phyloP scores from a whole-genome alignment of 1,140 invertebrate genomes.

The Gryllus bimaculatus region DNA sequence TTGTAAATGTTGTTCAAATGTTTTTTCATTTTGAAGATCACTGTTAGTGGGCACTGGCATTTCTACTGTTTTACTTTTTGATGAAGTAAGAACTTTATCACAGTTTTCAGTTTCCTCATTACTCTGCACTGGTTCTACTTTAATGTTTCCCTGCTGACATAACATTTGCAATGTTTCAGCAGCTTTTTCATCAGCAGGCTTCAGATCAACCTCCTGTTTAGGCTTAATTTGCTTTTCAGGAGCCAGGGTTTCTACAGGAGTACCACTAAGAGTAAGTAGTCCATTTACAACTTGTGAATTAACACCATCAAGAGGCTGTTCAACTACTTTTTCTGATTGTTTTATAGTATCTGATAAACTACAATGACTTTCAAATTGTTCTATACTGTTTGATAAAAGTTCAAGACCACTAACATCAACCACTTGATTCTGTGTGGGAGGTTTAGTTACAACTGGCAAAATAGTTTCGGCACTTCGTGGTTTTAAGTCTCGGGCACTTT shows the following conservation, averaged over 20 bases:
- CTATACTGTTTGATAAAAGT: constrained; percentile 70
- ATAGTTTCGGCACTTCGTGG: constrained; percentile 12
- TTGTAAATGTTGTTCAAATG: background rate
- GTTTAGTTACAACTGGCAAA: constrained; percentile 5
- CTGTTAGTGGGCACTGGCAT: background rate
- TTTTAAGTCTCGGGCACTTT: constrained; percentile 13
- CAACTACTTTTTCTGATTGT: background rate
- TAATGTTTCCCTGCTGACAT: constrained; percentile 9
- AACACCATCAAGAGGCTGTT: background rate
- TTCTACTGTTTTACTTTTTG: background rate
- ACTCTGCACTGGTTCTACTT: background rate
- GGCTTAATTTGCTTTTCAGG: background rate
- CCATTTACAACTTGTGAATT: constrained; percentile 7
- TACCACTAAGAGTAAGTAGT: background rate
- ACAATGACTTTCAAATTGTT: constrained; percentile 47
- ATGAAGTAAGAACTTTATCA: constrained; percentile 12
- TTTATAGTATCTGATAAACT: background rate
- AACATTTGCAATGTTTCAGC: constrained; percentile 18
- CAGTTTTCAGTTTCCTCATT: constrained; percentile 7
- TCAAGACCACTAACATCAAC: constrained; percentile 70
- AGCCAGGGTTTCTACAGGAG: background rate
- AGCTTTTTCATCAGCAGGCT: constrained; percentile 16
- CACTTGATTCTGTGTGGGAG: background rate
- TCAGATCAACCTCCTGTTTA: constrained; percentile 10
- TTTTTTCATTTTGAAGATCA: background rate